Percentiles rank a stretch among this genome's conserved stretches.
Conservation (phyloP, 2,888 invertebrate genomes). For the Pocota personata region DNA sequence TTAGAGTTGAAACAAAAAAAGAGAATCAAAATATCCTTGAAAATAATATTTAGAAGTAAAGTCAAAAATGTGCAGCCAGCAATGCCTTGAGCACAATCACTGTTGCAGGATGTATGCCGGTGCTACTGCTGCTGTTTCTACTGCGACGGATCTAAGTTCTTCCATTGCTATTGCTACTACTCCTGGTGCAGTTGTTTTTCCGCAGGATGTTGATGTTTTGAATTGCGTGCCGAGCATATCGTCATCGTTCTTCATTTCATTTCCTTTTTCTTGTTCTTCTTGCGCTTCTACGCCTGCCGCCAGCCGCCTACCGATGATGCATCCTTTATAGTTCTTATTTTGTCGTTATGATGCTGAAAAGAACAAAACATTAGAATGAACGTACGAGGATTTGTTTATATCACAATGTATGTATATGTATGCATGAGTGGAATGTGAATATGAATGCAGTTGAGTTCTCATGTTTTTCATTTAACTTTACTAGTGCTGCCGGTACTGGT, state of each 20-base stretch:
- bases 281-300: neutral
- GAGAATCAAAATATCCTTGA: slow-evolving; percentile 15
- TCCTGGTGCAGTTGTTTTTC: slow-evolving; percentile 45
- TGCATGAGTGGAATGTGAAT: slow-evolving; percentile 34
- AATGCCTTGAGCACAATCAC: slow-evolving; percentile 18
- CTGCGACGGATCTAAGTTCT: neutral
- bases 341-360: slow-evolving; percentile 7
- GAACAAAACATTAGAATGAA: slow-evolving; percentile 32
- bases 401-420: neutral
- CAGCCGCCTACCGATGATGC: neutral
- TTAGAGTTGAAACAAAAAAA: slow-evolving; percentile 7
- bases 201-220: slow-evolving; percentile 59
- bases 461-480: slow-evolving; percentile 62
- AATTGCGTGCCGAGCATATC: slow-evolving; percentile 62
- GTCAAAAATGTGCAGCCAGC: slow-evolving; percentile 13
- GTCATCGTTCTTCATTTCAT: slow-evolving; percentile 30
- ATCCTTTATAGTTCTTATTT: neutral
- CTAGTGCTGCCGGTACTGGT: neutral
- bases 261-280: slow-evolving; percentile 1
- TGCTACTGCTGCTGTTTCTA: neutral
- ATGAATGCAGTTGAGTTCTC: slow-evolving; percentile 55
- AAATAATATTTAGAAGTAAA: slow-evolving; percentile 51
- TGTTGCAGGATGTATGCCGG: slow-evolving; percentile 2
- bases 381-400: too few species aligned
- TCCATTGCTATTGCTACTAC: neutral